Conservation (phyloP, 2,797 vertebrate species). For the Geotria australis region DNA sequence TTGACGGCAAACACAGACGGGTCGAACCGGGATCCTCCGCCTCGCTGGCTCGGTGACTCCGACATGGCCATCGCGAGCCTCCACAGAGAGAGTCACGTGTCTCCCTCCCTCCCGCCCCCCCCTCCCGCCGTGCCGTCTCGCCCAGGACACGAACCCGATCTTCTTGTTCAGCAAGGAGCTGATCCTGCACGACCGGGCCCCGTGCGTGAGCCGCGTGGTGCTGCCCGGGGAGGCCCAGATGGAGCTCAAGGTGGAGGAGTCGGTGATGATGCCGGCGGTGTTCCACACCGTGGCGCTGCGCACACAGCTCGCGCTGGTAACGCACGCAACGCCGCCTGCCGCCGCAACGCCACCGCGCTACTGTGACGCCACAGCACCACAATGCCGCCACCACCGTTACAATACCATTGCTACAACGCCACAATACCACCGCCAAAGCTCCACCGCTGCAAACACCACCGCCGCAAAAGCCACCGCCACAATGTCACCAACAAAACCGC, state of each 20-base stretch:
- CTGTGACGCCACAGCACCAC: too few relatives aligned
- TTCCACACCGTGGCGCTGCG: constrained; percentile 97
- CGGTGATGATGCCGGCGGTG: constrained; percentile 94
- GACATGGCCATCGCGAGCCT: too few relatives aligned
- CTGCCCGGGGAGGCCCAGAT: constrained; percentile 97
- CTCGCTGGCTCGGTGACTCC: too few relatives aligned
- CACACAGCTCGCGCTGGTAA: constrained; percentile 91
- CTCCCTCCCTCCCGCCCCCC: not conserved
- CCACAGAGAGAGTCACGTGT: not conserved
- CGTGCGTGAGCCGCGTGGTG: constrained; percentile 79
- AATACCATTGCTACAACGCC: too few relatives aligned
- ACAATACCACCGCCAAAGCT: too few relatives aligned
- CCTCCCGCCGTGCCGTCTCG: not conserved
- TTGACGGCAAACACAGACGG: too few relatives aligned
- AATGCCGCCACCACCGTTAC: too few relatives aligned
- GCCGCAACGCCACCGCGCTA: too few relatives aligned
- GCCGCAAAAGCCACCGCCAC: too few relatives aligned
- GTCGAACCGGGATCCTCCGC: too few relatives aligned
- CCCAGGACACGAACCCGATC: constrained; percentile 91
- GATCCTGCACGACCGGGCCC: constrained; percentile 80
- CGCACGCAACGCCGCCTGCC: constrained; percentile 5
- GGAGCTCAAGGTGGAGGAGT: constrained; percentile 94
- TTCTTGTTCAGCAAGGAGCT: constrained; percentile 99
- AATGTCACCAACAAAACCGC: too few relatives aligned
- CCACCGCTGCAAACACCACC: too few relatives aligned